Evolutionary conservation across 2,888 invertebrate genomes (phyloP), one percentile per base, ranked within the genome.

Genomic region (Dasysyrphus tricinctus): DNA sequence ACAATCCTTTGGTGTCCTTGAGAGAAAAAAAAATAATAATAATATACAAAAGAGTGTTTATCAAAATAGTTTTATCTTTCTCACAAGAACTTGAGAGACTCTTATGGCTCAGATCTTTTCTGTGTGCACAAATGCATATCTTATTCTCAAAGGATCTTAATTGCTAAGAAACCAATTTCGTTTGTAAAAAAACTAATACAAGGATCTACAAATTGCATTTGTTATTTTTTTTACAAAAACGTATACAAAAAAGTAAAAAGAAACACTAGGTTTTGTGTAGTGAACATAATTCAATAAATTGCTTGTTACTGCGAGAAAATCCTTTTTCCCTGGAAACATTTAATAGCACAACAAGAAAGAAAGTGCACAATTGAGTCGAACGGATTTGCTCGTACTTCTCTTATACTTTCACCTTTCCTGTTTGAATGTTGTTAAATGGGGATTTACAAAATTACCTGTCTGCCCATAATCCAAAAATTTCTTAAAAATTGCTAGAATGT

Each of bases 81-180:
- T 57, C 49, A 14, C 39, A 54, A 37, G 1, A 32, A 12, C 29
- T 42, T 39, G 19, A 72, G 44, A 61, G 16, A 39, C 34, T 63
- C n/a, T 47, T 47, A n/a, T n/a, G 11, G 7, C 37, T n/a, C 19
- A n/a, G 37, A 32, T 47, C 37, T 67, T 47, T 34, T 39, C 19
- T 34, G 59, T 37, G n/a, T 39, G 63, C 16, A 39, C 47, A 47
- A 61, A 54, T 63, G 70, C 61, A 72, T 54, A 63, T 44, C 65
- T 9, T 79, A 12, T 24, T 61, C 76, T 76, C 80, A 81, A 81
- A 76, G 80, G 72, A 76, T 49, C 70, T 65, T 70, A 65, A 76
- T 72, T 72, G 63, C 49, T 42, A 11, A 70, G 72, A 73, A 73
- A 34, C 44, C 44, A 56, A 59, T 70, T 70, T 51, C 32, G 34